Base-by-base conservation (phyloP, 2,888 invertebrate species). In the Ochropleura plecta region DNA sequence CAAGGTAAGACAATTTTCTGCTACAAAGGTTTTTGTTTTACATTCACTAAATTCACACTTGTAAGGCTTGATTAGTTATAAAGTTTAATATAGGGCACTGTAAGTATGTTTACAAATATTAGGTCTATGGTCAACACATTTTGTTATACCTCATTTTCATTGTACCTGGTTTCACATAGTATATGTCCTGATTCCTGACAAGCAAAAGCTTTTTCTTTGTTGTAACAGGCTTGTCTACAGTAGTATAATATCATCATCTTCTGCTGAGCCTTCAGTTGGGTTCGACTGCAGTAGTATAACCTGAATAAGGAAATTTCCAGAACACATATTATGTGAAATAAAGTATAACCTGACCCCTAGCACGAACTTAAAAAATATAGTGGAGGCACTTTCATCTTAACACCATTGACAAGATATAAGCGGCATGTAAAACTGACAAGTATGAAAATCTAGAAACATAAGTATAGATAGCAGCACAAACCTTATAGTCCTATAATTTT, bases 1-100 rank as follows among this genome's bases (percentile, higher is more conserved):
- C 97, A 98, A 97, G 98, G 99, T 98, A 70, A 63, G 87, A 93
- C n/a, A 44, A 0, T 20, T 20, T 57, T 2, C 0, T 12, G 14
- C 0, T 9, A 9, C 9, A 40, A 1, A 7, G 0, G 0, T n/a
- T 63, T 18, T 49, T 60, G 14, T 60, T 63, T 64, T 3, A n/a
- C 14, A 12, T 10, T 44, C 66, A 20, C 62, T 67, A 42, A 14
- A 12, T 55, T 79, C 53, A 49, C 72, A 42, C 75, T 20, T 73
- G 49, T 40, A 62, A 51, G 59, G 77, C 82, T 79, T 76, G 68
- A 64, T 59, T 51, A 71, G 64, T 53, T 14, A 16, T 18, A 12
- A 8, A 51, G 14, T 51, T 30, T 5, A 20, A 30, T 62, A 5
- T 63, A 55, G 20, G 59, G 76, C 81, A 81, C 78, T 20, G 78